These are phyloP conservation scores for Cotesia congregata DNA, from an alignment of 2,888 invertebrate genomes.

Conservation along the genomic window DNA sequence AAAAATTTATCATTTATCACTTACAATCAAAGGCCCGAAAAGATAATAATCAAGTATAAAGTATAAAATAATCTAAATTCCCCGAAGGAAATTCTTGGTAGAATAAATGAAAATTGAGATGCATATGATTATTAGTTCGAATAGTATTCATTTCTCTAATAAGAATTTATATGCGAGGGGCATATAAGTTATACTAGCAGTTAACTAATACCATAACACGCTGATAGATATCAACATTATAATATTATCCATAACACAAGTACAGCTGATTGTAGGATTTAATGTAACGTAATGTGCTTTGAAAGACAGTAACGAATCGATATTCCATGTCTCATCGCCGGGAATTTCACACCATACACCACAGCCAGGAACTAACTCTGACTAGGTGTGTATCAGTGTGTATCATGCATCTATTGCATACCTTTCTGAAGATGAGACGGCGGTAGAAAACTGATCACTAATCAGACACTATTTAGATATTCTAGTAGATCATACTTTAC, in stretches of 20 bases:
- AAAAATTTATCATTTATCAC: neutral
- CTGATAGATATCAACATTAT: neutral
- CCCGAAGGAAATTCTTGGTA: neutral
- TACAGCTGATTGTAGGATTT: neutral
- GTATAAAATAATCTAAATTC: neutral
- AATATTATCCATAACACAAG: neutral
- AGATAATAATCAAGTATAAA: neutral
- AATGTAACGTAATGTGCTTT: neutral
- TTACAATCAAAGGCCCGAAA: neutral
- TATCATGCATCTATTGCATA: neutral
- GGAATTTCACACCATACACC: neutral
- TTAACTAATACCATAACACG: too few relatives aligned
- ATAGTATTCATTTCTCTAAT: neutral
- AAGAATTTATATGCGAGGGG: neutral
- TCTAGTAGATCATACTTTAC: neutral
- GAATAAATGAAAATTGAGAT: neutral
- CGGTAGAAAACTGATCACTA: neutral
- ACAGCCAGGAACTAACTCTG: neutral
- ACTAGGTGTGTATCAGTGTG: neutral
- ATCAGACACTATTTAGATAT: neutral
- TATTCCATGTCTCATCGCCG: neutral
- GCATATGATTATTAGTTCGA: neutral
- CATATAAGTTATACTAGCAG: too few relatives aligned
- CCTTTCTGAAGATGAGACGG: neutral
- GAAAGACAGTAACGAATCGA: neutral